phyloP scores from a whole-genome alignment of 2,888 invertebrate genomes.

The Leptopilina myrica region DNA sequence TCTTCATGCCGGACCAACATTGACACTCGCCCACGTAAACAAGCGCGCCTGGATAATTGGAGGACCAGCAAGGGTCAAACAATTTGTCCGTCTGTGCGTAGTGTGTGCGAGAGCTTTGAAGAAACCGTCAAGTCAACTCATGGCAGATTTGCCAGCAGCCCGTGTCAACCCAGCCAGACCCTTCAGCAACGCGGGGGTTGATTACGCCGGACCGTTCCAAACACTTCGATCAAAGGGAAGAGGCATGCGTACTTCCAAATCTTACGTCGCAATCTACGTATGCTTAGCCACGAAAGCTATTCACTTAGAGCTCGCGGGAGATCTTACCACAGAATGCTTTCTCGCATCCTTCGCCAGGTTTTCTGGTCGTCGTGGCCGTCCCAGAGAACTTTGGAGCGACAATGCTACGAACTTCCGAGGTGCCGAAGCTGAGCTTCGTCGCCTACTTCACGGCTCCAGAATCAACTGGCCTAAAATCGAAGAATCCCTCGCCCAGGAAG shows the following conservation, averaged over 20 bases:
- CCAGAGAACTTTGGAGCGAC: conserved; percentile 42
- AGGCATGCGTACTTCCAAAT: conserved; percentile 42
- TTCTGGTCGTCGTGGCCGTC: conserved; percentile 38
- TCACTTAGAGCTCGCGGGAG: conserved; percentile 46
- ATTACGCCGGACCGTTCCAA: conserved; percentile 48
- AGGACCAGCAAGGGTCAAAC: background rate
- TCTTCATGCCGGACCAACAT: conserved; percentile 6
- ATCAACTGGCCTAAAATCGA: background rate
- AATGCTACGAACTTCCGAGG: conserved; percentile 17
- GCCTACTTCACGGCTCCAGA: conserved; percentile 19
- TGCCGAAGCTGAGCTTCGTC: conserved; percentile 29
- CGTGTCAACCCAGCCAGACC: conserved; percentile 35
- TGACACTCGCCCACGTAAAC: background rate
- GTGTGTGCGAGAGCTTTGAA: conserved; percentile 5
- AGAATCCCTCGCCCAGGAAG: background rate
- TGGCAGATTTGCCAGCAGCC: conserved; percentile 43
- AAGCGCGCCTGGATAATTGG: conserved; percentile 17
- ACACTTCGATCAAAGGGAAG: conserved; percentile 43
- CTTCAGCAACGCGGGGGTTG: conserved; percentile 35
- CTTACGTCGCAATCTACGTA: conserved; percentile 44
- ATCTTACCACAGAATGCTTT: conserved; percentile 43
- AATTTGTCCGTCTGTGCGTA: background rate
- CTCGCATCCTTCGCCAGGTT: conserved; percentile 43
- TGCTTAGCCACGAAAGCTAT: conserved; percentile 46
- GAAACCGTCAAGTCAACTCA: conserved; percentile 11